Evolutionary conservation across 1,140 invertebrate species (phyloP).

Genomic region (Cherax destructor): DNA sequence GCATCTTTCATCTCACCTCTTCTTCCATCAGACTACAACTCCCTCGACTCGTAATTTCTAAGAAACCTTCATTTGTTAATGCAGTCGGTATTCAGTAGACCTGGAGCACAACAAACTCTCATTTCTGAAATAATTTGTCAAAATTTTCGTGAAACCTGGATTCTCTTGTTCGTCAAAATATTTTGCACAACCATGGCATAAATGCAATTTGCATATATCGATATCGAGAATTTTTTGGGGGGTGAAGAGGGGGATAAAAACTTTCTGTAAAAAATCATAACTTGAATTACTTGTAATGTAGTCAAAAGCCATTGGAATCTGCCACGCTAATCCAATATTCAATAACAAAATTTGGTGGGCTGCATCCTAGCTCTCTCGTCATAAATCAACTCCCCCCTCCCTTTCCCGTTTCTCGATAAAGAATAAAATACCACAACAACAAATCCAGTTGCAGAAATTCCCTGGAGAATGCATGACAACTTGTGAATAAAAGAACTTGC

Average conservation of each 20-base stretch:
- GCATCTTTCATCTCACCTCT: too few species aligned
- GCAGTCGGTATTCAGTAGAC: too few species aligned
- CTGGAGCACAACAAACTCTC: too few species aligned
- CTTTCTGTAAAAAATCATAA: constrained; percentile 13
- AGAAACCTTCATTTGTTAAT: too few species aligned
- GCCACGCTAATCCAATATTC: background rate
- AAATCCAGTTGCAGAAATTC: constrained; percentile 35
- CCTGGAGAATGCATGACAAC: constrained; percentile 32
- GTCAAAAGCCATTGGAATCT: background rate
- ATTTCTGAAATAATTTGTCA: too few species aligned
- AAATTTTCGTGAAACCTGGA: background rate
- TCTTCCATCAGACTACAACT: background rate
- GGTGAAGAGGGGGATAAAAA: background rate
- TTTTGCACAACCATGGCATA: background rate
- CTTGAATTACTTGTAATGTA: background rate
- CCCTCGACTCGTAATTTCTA: too few species aligned
- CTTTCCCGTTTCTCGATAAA: background rate
- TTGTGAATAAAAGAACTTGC: constrained; percentile 28
- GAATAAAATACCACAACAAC: constrained; percentile 39
- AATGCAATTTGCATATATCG: background rate
- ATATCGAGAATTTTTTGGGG: background rate
- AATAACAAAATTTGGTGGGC: constrained; percentile 12
- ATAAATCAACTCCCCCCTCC: constrained; percentile 32
- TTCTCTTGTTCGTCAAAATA: background rate
- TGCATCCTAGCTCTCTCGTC: constrained; percentile 5